A percentile compares a stretch with the other conserved stretches of the same genome.
These are phyloP conservation scores for Todus mexicanus DNA, from an alignment of 2,797 vertebrate species.

Conservation along the genomic window DNA sequence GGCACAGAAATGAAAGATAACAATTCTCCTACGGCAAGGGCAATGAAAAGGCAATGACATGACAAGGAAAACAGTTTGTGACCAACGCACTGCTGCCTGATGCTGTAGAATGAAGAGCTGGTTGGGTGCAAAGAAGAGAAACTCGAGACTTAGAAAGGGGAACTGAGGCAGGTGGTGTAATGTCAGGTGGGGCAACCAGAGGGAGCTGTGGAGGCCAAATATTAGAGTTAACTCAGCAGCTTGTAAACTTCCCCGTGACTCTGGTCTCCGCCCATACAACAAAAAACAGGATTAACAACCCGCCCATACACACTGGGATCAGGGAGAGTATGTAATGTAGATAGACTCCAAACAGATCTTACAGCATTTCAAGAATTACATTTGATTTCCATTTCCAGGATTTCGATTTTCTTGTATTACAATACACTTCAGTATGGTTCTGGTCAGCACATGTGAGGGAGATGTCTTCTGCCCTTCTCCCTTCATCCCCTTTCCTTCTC, in stretches of 20 bases:
- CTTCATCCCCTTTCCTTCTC: background rate
- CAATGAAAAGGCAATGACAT: no score
- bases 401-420: background rate
- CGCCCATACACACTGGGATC: background rate
- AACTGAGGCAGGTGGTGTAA: background rate
- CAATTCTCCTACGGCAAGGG: background rate
- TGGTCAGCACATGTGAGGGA: background rate
- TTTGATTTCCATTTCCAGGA: background rate
- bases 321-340: background rate
- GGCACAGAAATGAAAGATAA: background rate
- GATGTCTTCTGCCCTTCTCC: background rate
- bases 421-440: background rate
- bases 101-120: accelerated
- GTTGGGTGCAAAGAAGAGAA: background rate
- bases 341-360: background rate
- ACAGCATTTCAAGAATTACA: background rate
- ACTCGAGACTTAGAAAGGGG: background rate
- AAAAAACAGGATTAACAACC: background rate
- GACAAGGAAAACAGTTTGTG: background rate
- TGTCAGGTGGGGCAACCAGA: background rate
- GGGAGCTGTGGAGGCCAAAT: background rate
- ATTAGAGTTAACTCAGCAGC: background rate
- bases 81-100: background rate
- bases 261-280: background rate
- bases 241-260: no score